Conservation (phyloP, 2,113 vertebrate species). For the Hemibagrus wyckioides region DNA sequence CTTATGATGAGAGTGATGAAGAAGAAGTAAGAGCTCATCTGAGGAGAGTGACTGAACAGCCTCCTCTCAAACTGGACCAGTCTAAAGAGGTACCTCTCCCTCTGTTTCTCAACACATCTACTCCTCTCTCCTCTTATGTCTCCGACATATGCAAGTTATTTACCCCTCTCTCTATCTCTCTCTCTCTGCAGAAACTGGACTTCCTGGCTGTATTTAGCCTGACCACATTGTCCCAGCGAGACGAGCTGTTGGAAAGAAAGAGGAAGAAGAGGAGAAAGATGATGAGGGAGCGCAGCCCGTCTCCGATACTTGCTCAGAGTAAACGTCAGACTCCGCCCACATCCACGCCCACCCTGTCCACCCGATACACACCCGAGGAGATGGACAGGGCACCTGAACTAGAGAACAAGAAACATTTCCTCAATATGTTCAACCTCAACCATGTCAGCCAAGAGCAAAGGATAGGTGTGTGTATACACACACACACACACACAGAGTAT, state of each 20-base stretch:
- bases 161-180: background rate
- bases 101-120: background rate
- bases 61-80: constrained; percentile 91
- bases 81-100: constrained; percentile 83
- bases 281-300: constrained; percentile 91
- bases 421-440: constrained; percentile 91
- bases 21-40: constrained; percentile 95
- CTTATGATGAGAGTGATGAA: constrained; percentile 95
- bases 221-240: constrained; percentile 86
- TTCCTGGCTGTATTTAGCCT: constrained; percentile 89
- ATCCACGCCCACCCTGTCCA: constrained; percentile 76
- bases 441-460: constrained; percentile 89
- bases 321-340: constrained; percentile 82
- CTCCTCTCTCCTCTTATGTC: background rate
- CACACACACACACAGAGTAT: background rate
- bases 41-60: constrained; percentile 89
- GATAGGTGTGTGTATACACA: constrained; percentile 73
- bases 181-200: constrained; percentile 85
- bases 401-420: constrained; percentile 94
- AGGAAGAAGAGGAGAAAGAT: constrained; percentile 88
- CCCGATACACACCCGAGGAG: constrained; percentile 91
- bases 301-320: constrained; percentile 76
- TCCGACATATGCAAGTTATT: background rate
- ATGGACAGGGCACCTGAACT: constrained; percentile 93
- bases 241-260: constrained; percentile 89